phyloP scores from a whole-genome alignment of 1,140 invertebrate species.

The Lamellibrachia luymesi region DNA sequence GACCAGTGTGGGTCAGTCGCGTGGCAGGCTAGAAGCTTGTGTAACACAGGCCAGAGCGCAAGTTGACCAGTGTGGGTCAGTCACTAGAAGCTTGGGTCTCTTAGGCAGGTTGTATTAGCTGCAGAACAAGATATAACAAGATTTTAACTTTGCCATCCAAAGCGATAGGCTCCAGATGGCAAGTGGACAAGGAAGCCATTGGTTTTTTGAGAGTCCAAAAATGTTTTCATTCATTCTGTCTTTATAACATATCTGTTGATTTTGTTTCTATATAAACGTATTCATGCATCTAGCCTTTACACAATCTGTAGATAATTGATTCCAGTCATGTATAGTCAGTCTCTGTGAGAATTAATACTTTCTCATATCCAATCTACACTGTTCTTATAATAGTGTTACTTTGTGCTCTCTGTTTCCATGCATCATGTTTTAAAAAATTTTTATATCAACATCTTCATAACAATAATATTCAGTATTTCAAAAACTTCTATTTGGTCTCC shows the following conservation, averaged over 20 bases:
- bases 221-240: background rate
- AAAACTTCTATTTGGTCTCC: background rate
- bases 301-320: background rate
- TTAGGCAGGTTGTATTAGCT: too few relatives aligned
- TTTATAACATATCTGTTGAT: background rate
- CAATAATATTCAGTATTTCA: background rate
- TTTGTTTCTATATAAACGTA: background rate
- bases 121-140: background rate
- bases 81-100: background rate
- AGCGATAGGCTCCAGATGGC: background rate
- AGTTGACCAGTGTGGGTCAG: background rate
- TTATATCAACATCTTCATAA: too few relatives aligned
- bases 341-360: background rate
- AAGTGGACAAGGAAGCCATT: background rate
- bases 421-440: too few relatives aligned
- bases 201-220: background rate
- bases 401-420: too few relatives aligned
- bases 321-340: background rate
- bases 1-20: too few relatives aligned
- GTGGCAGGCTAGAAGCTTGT: background rate
- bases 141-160: background rate
- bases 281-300: background rate
- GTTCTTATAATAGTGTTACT: too few relatives aligned
- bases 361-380: background rate
- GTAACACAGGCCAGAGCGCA: background rate